phyloP scores from a whole-genome alignment of 2,888 invertebrate species.

The Iselma pallidipennis region DNA sequence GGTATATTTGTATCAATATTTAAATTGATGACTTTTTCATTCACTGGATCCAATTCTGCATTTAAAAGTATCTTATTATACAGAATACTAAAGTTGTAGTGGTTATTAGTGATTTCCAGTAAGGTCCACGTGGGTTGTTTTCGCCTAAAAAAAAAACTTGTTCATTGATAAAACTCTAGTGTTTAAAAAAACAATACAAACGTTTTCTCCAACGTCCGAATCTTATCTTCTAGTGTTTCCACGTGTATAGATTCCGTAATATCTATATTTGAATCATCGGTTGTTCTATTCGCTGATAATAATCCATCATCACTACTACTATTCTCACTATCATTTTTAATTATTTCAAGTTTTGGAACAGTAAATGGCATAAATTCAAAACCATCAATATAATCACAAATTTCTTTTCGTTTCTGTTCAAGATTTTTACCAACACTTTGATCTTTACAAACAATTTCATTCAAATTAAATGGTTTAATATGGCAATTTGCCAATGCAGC shows the following conservation, averaged over 20 bases:
- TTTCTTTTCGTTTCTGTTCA: not conserved
- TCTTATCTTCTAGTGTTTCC: slow-evolving; percentile 15
- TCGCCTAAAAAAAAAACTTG: slow-evolving; percentile 14
- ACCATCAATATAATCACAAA: not conserved
- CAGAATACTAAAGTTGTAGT: slow-evolving; percentile 21
- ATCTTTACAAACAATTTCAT: too few relatives aligned
- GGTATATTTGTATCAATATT: slow-evolving; percentile 11
- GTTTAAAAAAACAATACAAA: not conserved
- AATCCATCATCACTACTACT: slow-evolving; percentile 11
- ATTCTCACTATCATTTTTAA: not conserved
- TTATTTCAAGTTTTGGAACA: not conserved
- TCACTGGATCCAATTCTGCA: slow-evolving; percentile 23
- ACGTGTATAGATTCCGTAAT: not conserved
- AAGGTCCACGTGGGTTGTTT: slow-evolving; percentile 17
- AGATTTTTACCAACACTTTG: too few relatives aligned
- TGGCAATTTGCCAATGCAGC: not conserved
- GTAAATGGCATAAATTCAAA: not conserved
- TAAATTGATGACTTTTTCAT: slow-evolving; percentile 13
- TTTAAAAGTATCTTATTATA: slow-evolving; percentile 20
- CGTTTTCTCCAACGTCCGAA: slow-evolving; percentile 21
- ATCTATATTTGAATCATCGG: slow-evolving; percentile 6
- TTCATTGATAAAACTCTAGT: not conserved
- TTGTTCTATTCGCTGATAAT: slow-evolving; percentile 9
- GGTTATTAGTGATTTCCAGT: slow-evolving; percentile 10
- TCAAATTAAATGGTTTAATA: not conserved